Conservation (phyloP, 1,140 invertebrate species). For the Dreissena rostriformis region DNA sequence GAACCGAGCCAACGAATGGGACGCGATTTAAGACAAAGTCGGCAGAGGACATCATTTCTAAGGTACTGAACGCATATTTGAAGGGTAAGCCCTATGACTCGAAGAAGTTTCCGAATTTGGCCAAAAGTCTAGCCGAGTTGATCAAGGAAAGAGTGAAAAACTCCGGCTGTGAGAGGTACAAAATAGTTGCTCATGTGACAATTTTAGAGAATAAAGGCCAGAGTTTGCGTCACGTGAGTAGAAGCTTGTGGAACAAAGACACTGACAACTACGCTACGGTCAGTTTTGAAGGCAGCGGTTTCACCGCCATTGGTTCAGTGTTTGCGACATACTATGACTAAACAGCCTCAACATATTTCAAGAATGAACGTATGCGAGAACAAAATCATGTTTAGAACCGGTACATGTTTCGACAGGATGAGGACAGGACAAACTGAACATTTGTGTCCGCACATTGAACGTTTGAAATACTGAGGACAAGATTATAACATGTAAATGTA, state of each 20-base stretch:
- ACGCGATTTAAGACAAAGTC: constrained; percentile 58
- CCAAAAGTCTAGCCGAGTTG: constrained; percentile 64
- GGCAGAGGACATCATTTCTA: constrained; percentile 61
- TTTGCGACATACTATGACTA: constrained; percentile 74
- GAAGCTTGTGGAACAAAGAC: constrained; percentile 72
- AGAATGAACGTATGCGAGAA: too few species aligned
- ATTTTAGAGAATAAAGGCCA: constrained; percentile 70
- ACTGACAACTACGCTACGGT: constrained; percentile 71
- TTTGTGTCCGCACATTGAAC: too few species aligned
- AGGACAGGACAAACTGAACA: too few species aligned
- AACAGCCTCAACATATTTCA: neutral
- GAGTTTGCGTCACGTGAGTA: constrained; percentile 65
- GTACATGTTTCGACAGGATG: too few species aligned
- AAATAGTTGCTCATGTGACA: constrained; percentile 70
- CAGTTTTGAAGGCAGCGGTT: constrained; percentile 63
- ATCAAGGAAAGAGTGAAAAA: constrained; percentile 71
- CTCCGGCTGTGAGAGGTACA: constrained; percentile 67
- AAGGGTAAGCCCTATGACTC: constrained; percentile 63
- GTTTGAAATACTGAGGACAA: too few species aligned
- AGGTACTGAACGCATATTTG: constrained; percentile 63
- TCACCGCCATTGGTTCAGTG: constrained; percentile 68
- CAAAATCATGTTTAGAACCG: too few species aligned
- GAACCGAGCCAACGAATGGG: constrained; percentile 57
- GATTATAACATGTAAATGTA: too few species aligned
- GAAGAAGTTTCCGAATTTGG: constrained; percentile 60